Percentiles rank a stretch among this genome's conserved stretches.
phyloP scores from a whole-genome alignment of 2,888 invertebrate species.

The Lasioglossum figueresi region DNA sequence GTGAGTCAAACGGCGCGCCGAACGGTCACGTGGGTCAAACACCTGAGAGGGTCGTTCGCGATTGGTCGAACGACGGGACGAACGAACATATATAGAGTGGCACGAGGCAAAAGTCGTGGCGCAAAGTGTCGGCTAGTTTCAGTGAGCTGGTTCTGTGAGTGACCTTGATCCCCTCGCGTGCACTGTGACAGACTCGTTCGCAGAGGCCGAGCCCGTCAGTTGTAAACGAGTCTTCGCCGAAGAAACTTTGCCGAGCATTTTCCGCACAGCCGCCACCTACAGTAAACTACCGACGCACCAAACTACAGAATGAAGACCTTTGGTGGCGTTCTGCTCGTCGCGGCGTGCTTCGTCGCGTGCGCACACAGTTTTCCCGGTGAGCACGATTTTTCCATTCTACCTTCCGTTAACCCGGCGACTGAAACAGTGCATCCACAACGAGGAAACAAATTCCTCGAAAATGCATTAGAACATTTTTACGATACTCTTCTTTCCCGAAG shows the following conservation, averaged over 20 bases:
- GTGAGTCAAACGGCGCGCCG: slow-evolving; percentile 66
- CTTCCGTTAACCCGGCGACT: not conserved
- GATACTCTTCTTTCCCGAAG: not conserved
- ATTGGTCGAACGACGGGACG: slow-evolving; percentile 60
- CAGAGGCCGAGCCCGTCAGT: slow-evolving; percentile 57
- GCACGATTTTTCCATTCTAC: slow-evolving; percentile 47
- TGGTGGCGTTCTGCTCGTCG: slow-evolving; percentile 69
- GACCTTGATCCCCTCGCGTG: slow-evolving; percentile 74
- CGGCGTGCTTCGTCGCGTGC: slow-evolving; percentile 74
- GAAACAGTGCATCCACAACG: not conserved
- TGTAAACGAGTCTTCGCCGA: slow-evolving; percentile 65
- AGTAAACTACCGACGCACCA: not conserved
- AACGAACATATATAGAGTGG: slow-evolving; percentile 65
- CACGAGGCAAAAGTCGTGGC: slow-evolving; percentile 64
- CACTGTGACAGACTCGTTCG: slow-evolving; percentile 60
- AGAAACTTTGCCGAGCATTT: slow-evolving; percentile 15
- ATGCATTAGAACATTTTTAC: not conserved
- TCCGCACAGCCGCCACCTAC: not conserved
- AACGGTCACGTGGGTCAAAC: slow-evolving; percentile 33
- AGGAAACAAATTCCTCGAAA: slow-evolving; percentile 1
- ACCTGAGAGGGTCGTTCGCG: not conserved
- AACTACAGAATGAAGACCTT: slow-evolving; percentile 63
- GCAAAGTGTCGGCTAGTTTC: slow-evolving; percentile 73
- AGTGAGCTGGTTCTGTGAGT: slow-evolving; percentile 73
- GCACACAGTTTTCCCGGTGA: slow-evolving; percentile 78